Evolutionary conservation across 1,140 invertebrate species (phyloP), one percentile per base, ranked within the genome.

Genomic region (Holotrichia oblita): DNA sequence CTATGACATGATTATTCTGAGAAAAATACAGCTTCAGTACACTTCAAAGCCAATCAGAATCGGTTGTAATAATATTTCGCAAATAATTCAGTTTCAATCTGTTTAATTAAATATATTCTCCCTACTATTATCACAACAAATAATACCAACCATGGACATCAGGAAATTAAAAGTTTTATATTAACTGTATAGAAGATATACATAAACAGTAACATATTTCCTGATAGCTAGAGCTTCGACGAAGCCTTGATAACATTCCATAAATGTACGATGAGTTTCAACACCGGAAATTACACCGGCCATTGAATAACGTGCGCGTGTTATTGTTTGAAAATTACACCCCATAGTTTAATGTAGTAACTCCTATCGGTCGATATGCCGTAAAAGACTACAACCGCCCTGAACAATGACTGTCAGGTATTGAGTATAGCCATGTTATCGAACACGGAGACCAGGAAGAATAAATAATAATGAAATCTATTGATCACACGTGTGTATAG

Each of bases 291-390:
- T 69, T 69, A 69, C 27, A 20, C 8, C 61, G 48, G 48, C 12
- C 48, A 55, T 14, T 69, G 27, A 69, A 69, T 69, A 69, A 69
- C 61, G 27, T 14, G 17, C 20, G 61, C 61, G 61, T 69, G 61
- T 69, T 69, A 69, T 69, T 69, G 61, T 69, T 69, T 69, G 61
- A 69, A 69, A 69, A 69, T 69, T 69, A 69, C 61, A 69, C 61
- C 22, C 61, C 8, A 34, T 69, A 69, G 61, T 69, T 69, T 69
- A 69, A 69, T 69, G 61, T 69, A 69, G 17, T n/a, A 17, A 27
- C 59, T n/a, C 61, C 61, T 48, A 17, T 48, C 7, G 61, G 27
- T 69, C 61, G 61, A 69, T 69, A 69, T 22, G 61, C 22, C 61
- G 22, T 34, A 69, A 69, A 69, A 27, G 61, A 34, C 20, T 69